Base-by-base conservation (phyloP, 1,140 invertebrate genomes). In the Hylaeus volcanicus region DNA sequence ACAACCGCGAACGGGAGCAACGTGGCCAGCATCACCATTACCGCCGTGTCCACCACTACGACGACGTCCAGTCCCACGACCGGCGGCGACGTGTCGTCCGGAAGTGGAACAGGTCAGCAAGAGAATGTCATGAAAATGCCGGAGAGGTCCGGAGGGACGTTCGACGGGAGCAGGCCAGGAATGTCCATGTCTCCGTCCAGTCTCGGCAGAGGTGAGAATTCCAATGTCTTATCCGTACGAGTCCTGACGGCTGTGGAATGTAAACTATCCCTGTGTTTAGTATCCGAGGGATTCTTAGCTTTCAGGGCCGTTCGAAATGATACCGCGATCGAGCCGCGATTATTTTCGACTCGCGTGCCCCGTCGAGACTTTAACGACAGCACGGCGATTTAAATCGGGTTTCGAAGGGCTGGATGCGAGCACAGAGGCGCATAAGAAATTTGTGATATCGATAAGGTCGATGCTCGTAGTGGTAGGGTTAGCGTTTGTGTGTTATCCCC, bases 141-240 rank as follows among this genome's bases (percentile, higher is more conserved):
- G 53, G 93, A 92, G 71, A 91, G 92, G 82, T 83, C 86, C 65
- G 60, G 83, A 2, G 60, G 83, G 2, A 85, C 90, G 63, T 93
- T 91, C 82, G 92, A 94, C 63, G 90, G 82, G 61, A 91, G 73
- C 86, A 92, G 94, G 84, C 92, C 93, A 43, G 89, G 81, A 72
- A 92, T 94, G 89, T 93, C 94, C 79, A 95, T 97, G 90, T 97
- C 96, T 80, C 96, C 96, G 78, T 95, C 96, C 86, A 96, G 96
- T 90, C 94, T 96, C 88, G 94, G 94, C 91, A 95, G 96, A 95
- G 96, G 96, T 97, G 94, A 95, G 95, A 75, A 56, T 82, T 82
- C 73, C 55, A 43, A 56, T 66, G 41, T 79, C 60, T 74, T 64
- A n/a, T 82, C 26, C 51, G 61, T 26, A 68, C 39, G 56, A 43